phyloP scores from a whole-genome alignment of 2,113 vertebrate species.

The Lipotes vexillifer region DNA sequence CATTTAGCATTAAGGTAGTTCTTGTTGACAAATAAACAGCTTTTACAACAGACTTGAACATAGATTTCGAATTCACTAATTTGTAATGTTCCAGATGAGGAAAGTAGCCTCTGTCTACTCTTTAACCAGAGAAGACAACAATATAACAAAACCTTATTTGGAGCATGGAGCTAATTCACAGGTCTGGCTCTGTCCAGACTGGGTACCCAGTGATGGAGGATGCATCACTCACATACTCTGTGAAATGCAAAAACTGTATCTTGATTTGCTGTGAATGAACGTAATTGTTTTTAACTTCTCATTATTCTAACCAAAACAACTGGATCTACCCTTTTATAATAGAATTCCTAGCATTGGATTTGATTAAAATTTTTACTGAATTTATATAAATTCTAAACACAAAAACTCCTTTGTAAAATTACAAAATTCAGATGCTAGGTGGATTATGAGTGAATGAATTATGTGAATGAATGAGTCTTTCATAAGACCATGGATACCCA shows the following conservation, averaged over 20 bases:
- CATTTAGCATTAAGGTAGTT: background rate
- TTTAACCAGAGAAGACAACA: background rate
- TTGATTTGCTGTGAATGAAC: background rate
- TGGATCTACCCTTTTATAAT: background rate
- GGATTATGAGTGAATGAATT: slow-evolving; percentile 34
- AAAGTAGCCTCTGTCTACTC: background rate
- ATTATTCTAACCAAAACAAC: slow-evolving; percentile 33
- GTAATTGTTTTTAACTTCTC: background rate
- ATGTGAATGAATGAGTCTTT: slow-evolving; percentile 23
- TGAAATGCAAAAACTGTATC: background rate
- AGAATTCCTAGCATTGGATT: slow-evolving; percentile 13
- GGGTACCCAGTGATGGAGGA: background rate
- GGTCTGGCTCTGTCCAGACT: background rate
- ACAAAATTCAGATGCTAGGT: background rate
- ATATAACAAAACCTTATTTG: background rate
- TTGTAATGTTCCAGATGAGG: background rate
- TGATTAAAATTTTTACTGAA: slow-evolving; percentile 36
- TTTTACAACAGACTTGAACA: background rate
- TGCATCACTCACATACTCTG: background rate
- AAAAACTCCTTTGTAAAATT: slow-evolving; percentile 17
- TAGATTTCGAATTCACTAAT: background rate
- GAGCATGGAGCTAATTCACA: background rate
- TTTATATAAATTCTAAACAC: slow-evolving; percentile 41
- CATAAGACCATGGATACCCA: slow-evolving; percentile 4
- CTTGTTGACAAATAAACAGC: background rate